Evolutionary conservation across 2,113 vertebrate species (phyloP).

Genomic region (Sigmodon hispidus): DNA sequence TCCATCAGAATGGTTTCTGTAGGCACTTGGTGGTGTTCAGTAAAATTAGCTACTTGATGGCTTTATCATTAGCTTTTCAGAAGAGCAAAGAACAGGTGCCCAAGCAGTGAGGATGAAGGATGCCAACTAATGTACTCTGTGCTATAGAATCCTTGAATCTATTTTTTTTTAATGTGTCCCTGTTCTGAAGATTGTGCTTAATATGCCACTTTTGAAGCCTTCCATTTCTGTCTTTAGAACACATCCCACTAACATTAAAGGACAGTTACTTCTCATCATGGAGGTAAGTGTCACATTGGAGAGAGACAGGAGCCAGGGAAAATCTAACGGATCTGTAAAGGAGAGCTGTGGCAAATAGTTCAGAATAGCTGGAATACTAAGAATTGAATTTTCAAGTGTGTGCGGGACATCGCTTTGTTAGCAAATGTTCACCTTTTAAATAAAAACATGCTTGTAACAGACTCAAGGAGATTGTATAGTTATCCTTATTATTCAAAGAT

Average conservation of each 20-base stretch:
- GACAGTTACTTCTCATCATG: constrained; percentile 79
- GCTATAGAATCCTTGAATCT: background rate
- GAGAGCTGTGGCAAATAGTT: constrained; percentile 78
- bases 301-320: constrained; percentile 74
- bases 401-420: background rate
- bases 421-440: constrained; percentile 74
- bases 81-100: background rate
- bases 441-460: constrained; percentile 82
- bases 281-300: constrained; percentile 77
- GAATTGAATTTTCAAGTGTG: constrained; percentile 77
- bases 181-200: constrained; percentile 65
- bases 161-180: constrained; percentile 57
- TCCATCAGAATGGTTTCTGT: constrained; percentile 15
- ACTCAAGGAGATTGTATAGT: constrained; percentile 77
- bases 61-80: background rate
- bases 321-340: constrained; percentile 74
- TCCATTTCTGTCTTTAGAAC: constrained; percentile 70
- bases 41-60: constrained; percentile 17
- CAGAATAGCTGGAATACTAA: constrained; percentile 75
- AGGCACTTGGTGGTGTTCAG: constrained; percentile 10
- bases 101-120: background rate
- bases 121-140: background rate
- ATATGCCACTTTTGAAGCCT: constrained; percentile 69
- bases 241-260: constrained; percentile 68
- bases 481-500: constrained; percentile 80